Percentiles rank a stretch among this genome's conserved stretches.
phyloP scores from a whole-genome alignment of 2,113 vertebrate species.

The Notothenia rossii region DNA sequence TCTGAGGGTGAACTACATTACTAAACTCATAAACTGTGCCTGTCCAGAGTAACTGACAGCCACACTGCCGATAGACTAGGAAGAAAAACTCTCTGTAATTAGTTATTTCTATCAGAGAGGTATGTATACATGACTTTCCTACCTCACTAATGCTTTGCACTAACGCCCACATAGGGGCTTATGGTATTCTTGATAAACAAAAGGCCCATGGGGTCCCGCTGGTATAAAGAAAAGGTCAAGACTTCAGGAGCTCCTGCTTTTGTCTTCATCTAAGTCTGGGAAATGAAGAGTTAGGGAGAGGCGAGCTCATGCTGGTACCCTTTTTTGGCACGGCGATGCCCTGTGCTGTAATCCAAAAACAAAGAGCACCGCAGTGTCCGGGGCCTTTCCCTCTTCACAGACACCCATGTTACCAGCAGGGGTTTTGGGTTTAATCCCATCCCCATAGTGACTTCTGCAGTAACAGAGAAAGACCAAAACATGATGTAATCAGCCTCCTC shows the following conservation, averaged over 20 bases:
- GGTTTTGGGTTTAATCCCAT: conserved; percentile 76
- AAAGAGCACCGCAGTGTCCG: conserved; percentile 74
- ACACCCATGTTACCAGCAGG: conserved; percentile 70
- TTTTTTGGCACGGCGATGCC: conserved; percentile 50
- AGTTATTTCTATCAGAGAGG: conserved; percentile 24
- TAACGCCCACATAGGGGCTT: conserved; percentile 11
- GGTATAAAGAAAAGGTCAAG: conserved; percentile 51
- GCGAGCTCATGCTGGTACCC: conserved; percentile 70
- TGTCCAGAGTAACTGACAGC: conserved; percentile 17
- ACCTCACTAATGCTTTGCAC: conserved; percentile 33
- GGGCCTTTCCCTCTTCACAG: conserved; percentile 68
- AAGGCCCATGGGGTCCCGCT: conserved; percentile 46
- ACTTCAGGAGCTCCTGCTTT: conserved; percentile 44
- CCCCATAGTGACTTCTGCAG: conserved; percentile 69
- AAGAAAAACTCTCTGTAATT: conserved; percentile 18
- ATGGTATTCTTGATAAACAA: conserved; percentile 50
- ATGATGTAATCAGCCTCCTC: conserved; percentile 54
- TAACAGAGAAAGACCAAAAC: conserved; percentile 61
- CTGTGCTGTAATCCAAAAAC: conserved; percentile 78
- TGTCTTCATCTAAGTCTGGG: conserved; percentile 63
- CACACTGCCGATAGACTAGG: conserved; percentile 14
- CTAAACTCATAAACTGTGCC: conserved; percentile 5
- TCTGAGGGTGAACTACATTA: conserved; percentile 1
- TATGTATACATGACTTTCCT: conserved; percentile 39
- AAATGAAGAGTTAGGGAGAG: conserved; percentile 67